phyloP scores from a whole-genome alignment of 2,113 vertebrate species.

The Proteles cristata region DNA sequence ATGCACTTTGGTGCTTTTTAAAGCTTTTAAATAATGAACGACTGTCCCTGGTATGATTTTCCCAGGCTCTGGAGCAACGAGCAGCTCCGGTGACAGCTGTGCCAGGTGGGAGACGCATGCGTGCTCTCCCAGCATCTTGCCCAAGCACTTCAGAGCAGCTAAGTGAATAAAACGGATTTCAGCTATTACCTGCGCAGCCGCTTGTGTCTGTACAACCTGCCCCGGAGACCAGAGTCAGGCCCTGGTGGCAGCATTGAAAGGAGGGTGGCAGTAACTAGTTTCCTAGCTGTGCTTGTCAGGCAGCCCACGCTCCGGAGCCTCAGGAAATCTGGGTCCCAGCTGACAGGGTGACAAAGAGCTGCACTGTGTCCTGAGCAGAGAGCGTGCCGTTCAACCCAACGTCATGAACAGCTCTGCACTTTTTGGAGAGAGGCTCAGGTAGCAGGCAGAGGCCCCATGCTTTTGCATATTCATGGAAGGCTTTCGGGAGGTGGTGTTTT shows the following conservation, averaged over 20 bases:
- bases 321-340: neutral
- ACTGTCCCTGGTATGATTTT: constrained; percentile 45
- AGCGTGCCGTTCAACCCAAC: neutral
- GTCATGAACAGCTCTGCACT: neutral
- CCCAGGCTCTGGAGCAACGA: neutral
- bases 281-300: neutral
- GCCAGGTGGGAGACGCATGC: neutral
- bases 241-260: neutral
- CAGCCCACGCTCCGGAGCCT: neutral
- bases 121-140: constrained; percentile 10
- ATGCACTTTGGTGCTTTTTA: constrained; percentile 1
- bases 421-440: neutral
- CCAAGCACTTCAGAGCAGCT: constrained; percentile 27
- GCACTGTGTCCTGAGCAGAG: neutral
- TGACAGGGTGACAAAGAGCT: neutral
- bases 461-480: neutral
- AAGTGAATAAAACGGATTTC: constrained; percentile 58
- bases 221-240: neutral
- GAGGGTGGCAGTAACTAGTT: neutral
- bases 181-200: constrained; percentile 6
- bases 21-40: constrained; percentile 60
- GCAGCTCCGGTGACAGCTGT: neutral
- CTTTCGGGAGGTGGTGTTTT: neutral
- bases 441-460: neutral
- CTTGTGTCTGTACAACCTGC: neutral